Evolutionary conservation across 2,797 vertebrate genomes (phyloP), one percentile per base, ranked within the genome.

Genomic region (Rhyacichthys aspro): DNA sequence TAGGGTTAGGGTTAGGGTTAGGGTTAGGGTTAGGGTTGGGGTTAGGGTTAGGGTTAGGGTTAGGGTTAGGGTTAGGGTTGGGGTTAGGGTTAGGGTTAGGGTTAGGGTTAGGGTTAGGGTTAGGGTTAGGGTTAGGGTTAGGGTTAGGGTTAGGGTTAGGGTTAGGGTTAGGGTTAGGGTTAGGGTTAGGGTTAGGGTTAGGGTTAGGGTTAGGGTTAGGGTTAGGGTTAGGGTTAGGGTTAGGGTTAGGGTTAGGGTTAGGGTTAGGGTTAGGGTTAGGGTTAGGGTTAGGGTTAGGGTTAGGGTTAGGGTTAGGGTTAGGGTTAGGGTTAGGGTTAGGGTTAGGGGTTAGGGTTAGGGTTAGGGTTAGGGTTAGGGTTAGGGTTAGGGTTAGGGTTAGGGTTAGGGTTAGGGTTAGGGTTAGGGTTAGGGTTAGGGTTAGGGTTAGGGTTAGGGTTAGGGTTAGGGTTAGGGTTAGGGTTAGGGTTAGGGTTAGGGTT

Each of bases 381-480:
- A 23, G 45, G 45, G 45, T 47, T 47, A 47, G 43, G 43, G 43
- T 44, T 36, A 36, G 34, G 45, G 45, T 19, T 47, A 47, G 45
- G 45, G 45, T 47, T 47, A 23, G 23, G 45, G 45, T 19, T 47
- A 47, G 45, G 45, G 45, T 47, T 47, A 47, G 45, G 45, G 45
- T 47, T 47, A 47, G 45, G 45, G 45, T 47, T 47, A 47, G 45
- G 45, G 45, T 47, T 47, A 47, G 45, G 45, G 45, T 47, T 47
- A 47, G 45, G 45, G 45, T 47, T 47, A 47, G 45, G 48, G 18
- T 47, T 23, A 28, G 45, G 45, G 18, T 47, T 9, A 28, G 45
- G 45, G 9, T 47, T 23, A 28, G 45, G 45, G 18, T 47, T 23
- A 11, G 9, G 45, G 18, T 47, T 23, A 11, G 9, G 18, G 18